Base-by-base conservation (phyloP, 2,888 invertebrate species). In the Pollenia griseotomentosa region DNA sequence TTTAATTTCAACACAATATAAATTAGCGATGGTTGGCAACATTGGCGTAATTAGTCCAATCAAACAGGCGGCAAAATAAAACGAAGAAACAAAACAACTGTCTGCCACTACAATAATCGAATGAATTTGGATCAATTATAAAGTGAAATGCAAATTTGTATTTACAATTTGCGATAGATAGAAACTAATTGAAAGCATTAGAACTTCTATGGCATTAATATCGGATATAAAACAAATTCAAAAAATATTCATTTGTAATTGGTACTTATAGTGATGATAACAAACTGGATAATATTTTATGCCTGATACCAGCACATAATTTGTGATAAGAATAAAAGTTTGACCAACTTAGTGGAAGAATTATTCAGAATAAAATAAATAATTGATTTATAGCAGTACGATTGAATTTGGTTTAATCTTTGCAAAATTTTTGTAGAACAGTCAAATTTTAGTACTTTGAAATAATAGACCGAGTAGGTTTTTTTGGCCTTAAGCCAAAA, bases 11-110 rank as follows among this genome's bases (percentile, higher is more conserved):
- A 23, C 33, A 42, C 68, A 14, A 40, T 6, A 33, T 33, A 33
- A 33, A 33, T 51, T 68, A 40, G 33, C 14, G 46, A 48, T 57
- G 19, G 40, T 1, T 61, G 70, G 59, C 59, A 77, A 73, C 55
- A 78, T 73, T 77, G 59, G 65, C 46, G 51, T 78, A 81, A 78
- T 78, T 78, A 77, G 66, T 48, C 16, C 59, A 75, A 68, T 44
- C 44, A 33, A 48, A 40, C 9, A 48, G 51, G 23, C 4, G 9
- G 23, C 12, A 6, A 63, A 51, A 33, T 9, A 42, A 61, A 70
- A 33, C 2, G 33, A 0, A 33, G 33, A 33, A 51, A 42, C 3
- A 19, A 63, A 79, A 14, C 8, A 79, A 80, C 44, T 55, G 44
- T 55, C 44, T 55, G 53, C 42, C 23, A 23, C 59, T 42, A 14